Conservation (phyloP, 2,797 vertebrate genomes). For the Labeo calbasu region DNA sequence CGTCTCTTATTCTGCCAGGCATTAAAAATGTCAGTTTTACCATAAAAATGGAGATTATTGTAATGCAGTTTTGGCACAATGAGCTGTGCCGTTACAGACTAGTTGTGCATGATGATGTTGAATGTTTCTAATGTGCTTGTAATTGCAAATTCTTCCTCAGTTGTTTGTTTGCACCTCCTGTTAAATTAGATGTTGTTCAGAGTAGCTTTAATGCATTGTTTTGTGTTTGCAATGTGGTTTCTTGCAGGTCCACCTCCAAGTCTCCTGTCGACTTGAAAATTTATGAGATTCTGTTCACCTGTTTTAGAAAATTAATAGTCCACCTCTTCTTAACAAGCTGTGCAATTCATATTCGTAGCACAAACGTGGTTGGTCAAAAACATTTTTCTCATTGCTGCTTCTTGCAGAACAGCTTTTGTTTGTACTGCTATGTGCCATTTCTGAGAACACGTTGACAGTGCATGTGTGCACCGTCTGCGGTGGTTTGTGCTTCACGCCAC, state of each 20-base stretch:
- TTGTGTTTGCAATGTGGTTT: background rate
- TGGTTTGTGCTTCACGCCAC: constrained; percentile 5
- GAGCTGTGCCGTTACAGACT: constrained; percentile 8
- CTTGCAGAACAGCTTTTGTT: background rate
- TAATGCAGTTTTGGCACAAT: constrained; percentile 12
- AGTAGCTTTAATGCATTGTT: background rate
- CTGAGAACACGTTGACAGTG: background rate
- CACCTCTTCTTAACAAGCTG: background rate
- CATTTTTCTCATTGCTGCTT: constrained; percentile 5
- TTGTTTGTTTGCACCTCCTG: background rate
- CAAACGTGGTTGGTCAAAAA: background rate
- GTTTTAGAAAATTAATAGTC: background rate
- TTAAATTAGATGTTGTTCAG: background rate
- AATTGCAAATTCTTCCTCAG: background rate
- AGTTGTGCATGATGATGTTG: constrained; percentile 19
- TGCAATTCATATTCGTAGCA: background rate
- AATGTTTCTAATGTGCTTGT: constrained; percentile 5
- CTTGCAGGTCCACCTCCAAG: background rate
- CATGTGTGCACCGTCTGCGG: background rate
- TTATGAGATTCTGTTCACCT: background rate
- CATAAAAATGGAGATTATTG: constrained; percentile 44
- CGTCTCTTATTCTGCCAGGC: constrained; percentile 41
- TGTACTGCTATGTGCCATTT: constrained; percentile 2
- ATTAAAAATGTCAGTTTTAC: constrained; percentile 46
- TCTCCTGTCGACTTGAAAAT: background rate